A percentile compares a stretch with the other conserved stretches of the same genome.
These are phyloP conservation scores for Bombyx mandarina DNA, from an alignment of 1,140 invertebrate genomes.

Conservation along the genomic window DNA sequence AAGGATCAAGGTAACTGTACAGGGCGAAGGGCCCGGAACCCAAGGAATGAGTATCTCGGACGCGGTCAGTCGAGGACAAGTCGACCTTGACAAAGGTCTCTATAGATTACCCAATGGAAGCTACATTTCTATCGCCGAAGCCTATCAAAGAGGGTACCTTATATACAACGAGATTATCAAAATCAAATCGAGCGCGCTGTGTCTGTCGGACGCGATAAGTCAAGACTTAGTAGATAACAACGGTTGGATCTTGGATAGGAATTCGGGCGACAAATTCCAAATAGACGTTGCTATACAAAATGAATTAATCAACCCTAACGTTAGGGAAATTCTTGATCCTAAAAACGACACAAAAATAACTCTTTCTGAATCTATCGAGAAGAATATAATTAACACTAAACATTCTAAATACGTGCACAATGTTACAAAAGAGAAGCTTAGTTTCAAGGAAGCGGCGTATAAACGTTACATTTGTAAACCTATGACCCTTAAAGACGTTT, in stretches of 20 bases:
- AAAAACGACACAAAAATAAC: conserved; percentile 85
- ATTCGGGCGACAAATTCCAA: conserved; percentile 84
- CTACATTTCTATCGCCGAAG: conserved; percentile 84
- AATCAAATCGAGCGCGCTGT: conserved; percentile 81
- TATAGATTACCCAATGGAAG: conserved; percentile 77
- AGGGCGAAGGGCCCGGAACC: conserved; percentile 66
- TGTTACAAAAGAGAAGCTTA: conserved; percentile 80
- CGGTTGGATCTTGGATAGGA: conserved; percentile 86
- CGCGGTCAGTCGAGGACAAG: conserved; percentile 83
- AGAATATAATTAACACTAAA: conserved; percentile 83
- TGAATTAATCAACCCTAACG: conserved; percentile 81
- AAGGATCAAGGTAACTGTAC: conserved; percentile 83
- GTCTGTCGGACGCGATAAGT: conserved; percentile 85
- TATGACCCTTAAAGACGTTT: conserved; percentile 89
- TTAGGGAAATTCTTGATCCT: conserved; percentile 87
- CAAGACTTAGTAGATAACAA: conserved; percentile 85
- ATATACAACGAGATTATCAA: conserved; percentile 80
- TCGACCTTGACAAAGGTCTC: conserved; percentile 84
- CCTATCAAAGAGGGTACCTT: conserved; percentile 81
- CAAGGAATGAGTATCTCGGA: conserved; percentile 78
- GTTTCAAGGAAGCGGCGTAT: conserved; percentile 84
- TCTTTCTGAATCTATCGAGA: conserved; percentile 82
- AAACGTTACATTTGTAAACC: conserved; percentile 88
- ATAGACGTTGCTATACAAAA: conserved; percentile 85
- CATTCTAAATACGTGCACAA: conserved; percentile 84